Conservation (phyloP, 2,113 vertebrate species). For the Turdus rufiventris region DNA sequence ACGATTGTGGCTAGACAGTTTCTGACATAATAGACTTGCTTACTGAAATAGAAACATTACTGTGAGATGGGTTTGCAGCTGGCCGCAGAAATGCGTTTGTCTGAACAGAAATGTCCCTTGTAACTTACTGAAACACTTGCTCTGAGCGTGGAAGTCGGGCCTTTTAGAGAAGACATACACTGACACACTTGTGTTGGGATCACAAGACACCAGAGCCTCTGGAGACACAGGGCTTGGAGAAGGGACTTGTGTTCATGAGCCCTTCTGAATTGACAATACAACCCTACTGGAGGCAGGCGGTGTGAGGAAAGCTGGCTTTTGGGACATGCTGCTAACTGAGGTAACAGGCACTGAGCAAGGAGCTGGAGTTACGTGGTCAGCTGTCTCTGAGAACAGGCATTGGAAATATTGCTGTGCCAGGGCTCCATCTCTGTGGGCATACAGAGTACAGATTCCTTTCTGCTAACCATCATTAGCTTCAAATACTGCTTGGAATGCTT, state of each 20-base stretch:
- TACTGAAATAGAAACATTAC: conserved; percentile 67
- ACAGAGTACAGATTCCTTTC: background rate
- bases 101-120: conserved; percentile 61
- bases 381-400: accelerated
- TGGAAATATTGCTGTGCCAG: background rate
- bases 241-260: background rate
- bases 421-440: background rate
- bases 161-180: conserved; percentile 28
- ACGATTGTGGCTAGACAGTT: conserved; percentile 59
- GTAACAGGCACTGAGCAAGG: background rate
- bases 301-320: background rate
- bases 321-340: background rate
- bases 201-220: background rate
- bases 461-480: background rate
- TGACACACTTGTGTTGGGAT: conserved; percentile 24
- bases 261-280: background rate
- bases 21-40: conserved; percentile 64
- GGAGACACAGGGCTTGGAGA: background rate
- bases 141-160: conserved; percentile 1
- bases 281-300: background rate
- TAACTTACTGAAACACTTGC: conserved; percentile 39
- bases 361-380: background rate
- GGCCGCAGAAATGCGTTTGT: conserved; percentile 41
- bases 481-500: background rate
- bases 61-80: conserved; percentile 39